Conservation (phyloP, 2,888 invertebrate genomes). For the Drosophila antonietae region DNA sequence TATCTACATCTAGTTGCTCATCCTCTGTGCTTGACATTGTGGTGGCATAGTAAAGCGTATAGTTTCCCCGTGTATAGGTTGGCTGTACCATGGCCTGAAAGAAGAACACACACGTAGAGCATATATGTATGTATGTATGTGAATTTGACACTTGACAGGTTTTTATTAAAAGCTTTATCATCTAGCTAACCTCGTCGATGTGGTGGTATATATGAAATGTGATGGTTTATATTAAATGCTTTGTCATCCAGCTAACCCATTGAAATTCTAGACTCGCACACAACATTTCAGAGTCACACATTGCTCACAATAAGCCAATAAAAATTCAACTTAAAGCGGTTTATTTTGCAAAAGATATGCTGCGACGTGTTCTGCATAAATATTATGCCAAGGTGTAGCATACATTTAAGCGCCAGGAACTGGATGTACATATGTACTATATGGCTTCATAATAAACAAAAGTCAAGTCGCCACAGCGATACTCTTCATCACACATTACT, state of each 20-base stretch:
- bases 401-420: constrained; percentile 44
- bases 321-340: constrained; percentile 77
- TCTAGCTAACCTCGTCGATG: constrained; percentile 43
- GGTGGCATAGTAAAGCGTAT: constrained; percentile 84
- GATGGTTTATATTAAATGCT: constrained; percentile 40
- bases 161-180: constrained; percentile 49
- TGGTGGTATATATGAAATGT: constrained; percentile 34
- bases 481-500: constrained; percentile 1
- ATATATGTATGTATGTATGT: constrained; percentile 6
- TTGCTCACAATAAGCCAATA: constrained; percentile 70
- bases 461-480: constrained; percentile 11
- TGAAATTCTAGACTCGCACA: constrained; percentile 62
- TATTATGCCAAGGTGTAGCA: constrained; percentile 61
- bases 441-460: not conserved
- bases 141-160: constrained; percentile 32
- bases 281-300: constrained; percentile 53
- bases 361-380: constrained; percentile 72
- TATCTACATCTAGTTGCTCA: constrained; percentile 84
- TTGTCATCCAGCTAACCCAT: constrained; percentile 44
- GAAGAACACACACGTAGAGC: not conserved
- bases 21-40: constrained; percentile 74
- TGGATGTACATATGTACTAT: not conserved
- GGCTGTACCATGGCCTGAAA: constrained; percentile 79
- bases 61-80: constrained; percentile 83
- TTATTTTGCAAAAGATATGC: constrained; percentile 67